phyloP scores from a whole-genome alignment of 2,797 vertebrate genomes.

The Gorsachius magnificus region DNA sequence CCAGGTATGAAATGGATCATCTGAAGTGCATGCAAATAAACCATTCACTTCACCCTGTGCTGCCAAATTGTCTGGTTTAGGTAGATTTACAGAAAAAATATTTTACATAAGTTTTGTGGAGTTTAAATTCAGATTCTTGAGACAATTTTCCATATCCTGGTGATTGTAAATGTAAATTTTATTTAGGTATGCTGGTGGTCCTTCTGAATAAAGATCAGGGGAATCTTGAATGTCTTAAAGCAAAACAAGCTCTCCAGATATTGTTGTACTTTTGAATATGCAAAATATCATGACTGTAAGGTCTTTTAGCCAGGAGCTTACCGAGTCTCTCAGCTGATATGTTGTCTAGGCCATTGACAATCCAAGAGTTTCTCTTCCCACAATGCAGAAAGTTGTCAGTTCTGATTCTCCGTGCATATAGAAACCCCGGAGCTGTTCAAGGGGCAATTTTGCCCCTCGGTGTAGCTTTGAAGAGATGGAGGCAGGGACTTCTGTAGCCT shows the following conservation, averaged over 20 bases:
- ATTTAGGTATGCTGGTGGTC: slow-evolving; percentile 25
- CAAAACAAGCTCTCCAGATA: slow-evolving; percentile 25
- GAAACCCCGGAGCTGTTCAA: background rate
- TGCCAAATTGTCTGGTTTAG: background rate
- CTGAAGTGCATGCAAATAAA: background rate
- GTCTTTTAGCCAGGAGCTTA: background rate
- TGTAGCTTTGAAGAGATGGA: background rate
- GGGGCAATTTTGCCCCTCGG: background rate
- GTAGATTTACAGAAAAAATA: background rate
- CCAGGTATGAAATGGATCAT: background rate
- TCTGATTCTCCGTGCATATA: background rate
- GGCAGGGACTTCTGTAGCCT: background rate
- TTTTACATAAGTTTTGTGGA: background rate
- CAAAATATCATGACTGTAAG: background rate
- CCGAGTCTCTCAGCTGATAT: background rate
- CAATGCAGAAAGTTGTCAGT: background rate
- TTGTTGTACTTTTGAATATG: slow-evolving; percentile 34
- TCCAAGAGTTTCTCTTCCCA: background rate
- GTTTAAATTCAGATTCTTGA: background rate
- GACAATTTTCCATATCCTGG: slow-evolving; percentile 17
- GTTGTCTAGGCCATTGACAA: background rate
- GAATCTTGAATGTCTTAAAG: slow-evolving; percentile 48
- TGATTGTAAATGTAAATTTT: slow-evolving; percentile 31
- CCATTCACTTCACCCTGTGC: background rate
- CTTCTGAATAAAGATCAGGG: slow-evolving; percentile 50